phyloP scores from a whole-genome alignment of 2,797 vertebrate species.

The Potorous gilbertii region DNA sequence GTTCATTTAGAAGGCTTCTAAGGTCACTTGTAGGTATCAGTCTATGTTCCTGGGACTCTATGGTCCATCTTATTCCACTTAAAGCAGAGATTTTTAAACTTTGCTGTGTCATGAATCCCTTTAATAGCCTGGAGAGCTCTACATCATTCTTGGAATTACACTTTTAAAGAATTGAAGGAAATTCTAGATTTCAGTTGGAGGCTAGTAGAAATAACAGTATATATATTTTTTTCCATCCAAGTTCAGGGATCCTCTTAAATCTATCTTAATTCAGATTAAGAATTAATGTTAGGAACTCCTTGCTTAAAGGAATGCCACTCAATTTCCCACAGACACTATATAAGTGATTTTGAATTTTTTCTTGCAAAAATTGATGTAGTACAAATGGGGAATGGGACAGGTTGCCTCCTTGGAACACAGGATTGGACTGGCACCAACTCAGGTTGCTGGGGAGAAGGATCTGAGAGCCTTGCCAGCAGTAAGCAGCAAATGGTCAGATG shows the following conservation, averaged over 20 bases:
- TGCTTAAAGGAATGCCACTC: background rate
- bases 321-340: background rate
- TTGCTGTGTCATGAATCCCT: background rate
- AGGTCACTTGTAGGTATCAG: background rate
- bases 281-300: background rate
- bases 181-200: background rate
- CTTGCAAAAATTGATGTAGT: background rate
- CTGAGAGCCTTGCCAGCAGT: background rate
- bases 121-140: background rate
- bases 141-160: background rate
- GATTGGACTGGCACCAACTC: background rate
- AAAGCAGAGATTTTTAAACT: background rate
- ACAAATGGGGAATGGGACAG: background rate
- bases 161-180: background rate
- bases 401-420: background rate
- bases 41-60: background rate
- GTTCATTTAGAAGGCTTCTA: background rate
- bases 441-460: background rate
- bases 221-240: background rate
- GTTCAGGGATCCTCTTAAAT: background rate
- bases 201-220: background rate
- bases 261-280: background rate
- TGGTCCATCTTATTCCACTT: background rate
- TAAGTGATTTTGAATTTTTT: background rate
- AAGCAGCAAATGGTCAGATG: background rate